Percentiles rank a stretch among this genome's conserved stretches.
Evolutionary conservation across 1,140 invertebrate species (phyloP).

Genomic region (Sesamia nonagrioides): DNA sequence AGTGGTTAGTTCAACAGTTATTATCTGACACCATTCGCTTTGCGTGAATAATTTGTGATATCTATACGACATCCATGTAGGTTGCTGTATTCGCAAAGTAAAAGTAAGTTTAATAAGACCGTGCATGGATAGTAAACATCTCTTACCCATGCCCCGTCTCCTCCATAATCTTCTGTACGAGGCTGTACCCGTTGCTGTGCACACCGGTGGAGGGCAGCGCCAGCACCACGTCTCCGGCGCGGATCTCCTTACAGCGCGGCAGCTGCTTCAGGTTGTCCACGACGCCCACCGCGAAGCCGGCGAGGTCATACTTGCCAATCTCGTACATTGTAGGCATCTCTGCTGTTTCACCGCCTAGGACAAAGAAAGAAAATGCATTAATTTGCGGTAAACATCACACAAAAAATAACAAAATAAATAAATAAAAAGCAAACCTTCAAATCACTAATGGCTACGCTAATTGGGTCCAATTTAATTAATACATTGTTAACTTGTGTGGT

Average conservation of each 20-base stretch:
- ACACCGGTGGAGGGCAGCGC: slow-evolving; percentile 94
- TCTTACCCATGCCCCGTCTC: slow-evolving; percentile 81
- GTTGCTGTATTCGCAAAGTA: too few species aligned
- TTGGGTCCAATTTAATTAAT: too few species aligned
- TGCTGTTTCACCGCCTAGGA: slow-evolving; percentile 96
- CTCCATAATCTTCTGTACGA: slow-evolving; percentile 91
- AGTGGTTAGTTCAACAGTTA: too few species aligned
- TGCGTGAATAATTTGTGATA: too few species aligned
- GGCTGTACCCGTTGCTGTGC: slow-evolving; percentile 97
- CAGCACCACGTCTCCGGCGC: slow-evolving; percentile 92
- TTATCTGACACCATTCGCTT: too few species aligned
- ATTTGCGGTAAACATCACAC: too few species aligned
- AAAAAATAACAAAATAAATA: too few species aligned
- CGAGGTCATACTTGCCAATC: slow-evolving; percentile 94
- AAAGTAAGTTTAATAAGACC: neutral
- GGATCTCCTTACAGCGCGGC: slow-evolving; percentile 90
- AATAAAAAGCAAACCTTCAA: too few species aligned
- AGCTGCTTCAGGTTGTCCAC: slow-evolving; percentile 92
- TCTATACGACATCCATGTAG: too few species aligned
- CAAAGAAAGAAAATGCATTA: slow-evolving; percentile 14
- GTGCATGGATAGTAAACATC: too few species aligned
- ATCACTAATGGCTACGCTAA: too few species aligned
- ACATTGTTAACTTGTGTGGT: too few species aligned
- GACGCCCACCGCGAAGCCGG: slow-evolving; percentile 97
- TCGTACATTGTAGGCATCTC: slow-evolving; percentile 98